These are phyloP conservation scores for Valencia hispanica DNA, from an alignment of 2,797 vertebrate species.

Conservation along the genomic window DNA sequence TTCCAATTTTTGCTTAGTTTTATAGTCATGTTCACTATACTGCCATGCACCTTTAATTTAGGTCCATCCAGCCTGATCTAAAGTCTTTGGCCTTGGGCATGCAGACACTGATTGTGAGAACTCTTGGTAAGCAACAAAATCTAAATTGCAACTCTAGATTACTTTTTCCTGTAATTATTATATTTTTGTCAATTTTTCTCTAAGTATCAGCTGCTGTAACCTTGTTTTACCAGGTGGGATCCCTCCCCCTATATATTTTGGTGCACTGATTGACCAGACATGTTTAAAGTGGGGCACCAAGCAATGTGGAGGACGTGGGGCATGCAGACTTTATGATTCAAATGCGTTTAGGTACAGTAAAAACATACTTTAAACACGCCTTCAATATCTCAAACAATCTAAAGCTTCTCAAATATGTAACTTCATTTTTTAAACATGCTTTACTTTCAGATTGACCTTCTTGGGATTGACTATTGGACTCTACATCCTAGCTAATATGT, in stretches of 20 bases:
- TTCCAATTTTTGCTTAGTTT: neutral
- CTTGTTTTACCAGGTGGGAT: conserved; percentile 87
- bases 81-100: conserved; percentile 94
- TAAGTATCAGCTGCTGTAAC: neutral
- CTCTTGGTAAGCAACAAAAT: conserved; percentile 84
- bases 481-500: conserved; percentile 58
- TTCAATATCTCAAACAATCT: neutral
- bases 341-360: conserved; percentile 78
- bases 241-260: conserved; percentile 92
- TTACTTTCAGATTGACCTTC: conserved; percentile 68
- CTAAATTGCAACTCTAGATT: neutral
- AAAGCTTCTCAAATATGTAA: neutral
- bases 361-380: neutral
- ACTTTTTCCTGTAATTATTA: neutral
- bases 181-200: neutral
- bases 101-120: conserved; percentile 88
- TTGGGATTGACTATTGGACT: conserved; percentile 75
- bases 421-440: neutral
- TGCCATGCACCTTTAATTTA: conserved; percentile 43
- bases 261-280: conserved; percentile 89
- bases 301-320: conserved; percentile 85
- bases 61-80: conserved; percentile 88
- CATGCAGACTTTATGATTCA: conserved; percentile 87
- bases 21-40: neutral
- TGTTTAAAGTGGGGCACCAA: conserved; percentile 91